Conservation (phyloP, 2,888 invertebrate species). For the Ligdia adustata region DNA sequence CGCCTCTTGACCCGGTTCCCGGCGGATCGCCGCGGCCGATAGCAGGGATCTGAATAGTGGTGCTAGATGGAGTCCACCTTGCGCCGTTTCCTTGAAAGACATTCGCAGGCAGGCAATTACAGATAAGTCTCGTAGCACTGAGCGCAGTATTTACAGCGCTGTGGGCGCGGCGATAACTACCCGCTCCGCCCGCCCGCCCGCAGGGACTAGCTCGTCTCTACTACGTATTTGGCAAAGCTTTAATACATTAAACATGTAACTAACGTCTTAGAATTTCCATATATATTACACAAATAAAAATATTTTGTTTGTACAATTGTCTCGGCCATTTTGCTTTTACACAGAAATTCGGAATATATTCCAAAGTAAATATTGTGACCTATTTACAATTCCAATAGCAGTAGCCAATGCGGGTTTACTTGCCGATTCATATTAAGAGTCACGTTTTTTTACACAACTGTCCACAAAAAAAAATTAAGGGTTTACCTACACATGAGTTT, state of each 20-base stretch:
- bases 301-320: conserved; percentile 13
- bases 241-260: conserved; percentile 36
- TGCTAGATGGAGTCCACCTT: conserved; percentile 75
- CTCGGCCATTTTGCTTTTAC: conserved; percentile 5
- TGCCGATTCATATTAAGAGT: no score
- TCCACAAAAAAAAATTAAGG: no score
- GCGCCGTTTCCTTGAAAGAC: conserved; percentile 77
- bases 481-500: no score
- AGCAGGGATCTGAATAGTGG: conserved; percentile 68
- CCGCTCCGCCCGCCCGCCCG: conserved; percentile 32
- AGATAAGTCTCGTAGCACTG: conserved; percentile 80
- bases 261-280: conserved; percentile 34
- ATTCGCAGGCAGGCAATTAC: conserved; percentile 81
- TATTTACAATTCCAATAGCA: not conserved
- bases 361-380: not conserved
- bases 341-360: conserved; percentile 1
- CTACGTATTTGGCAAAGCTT: conserved; percentile 39
- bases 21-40: conserved; percentile 60
- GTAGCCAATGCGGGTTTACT: no score
- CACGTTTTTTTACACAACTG: no score
- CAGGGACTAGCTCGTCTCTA: conserved; percentile 36
- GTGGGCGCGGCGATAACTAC: conserved; percentile 62
- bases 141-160: conserved; percentile 76
- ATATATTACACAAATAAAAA: conserved; percentile 28
- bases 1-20: conserved; percentile 70